phyloP scores from a whole-genome alignment of 2,113 vertebrate species.

The Pterocles gutturalis region DNA sequence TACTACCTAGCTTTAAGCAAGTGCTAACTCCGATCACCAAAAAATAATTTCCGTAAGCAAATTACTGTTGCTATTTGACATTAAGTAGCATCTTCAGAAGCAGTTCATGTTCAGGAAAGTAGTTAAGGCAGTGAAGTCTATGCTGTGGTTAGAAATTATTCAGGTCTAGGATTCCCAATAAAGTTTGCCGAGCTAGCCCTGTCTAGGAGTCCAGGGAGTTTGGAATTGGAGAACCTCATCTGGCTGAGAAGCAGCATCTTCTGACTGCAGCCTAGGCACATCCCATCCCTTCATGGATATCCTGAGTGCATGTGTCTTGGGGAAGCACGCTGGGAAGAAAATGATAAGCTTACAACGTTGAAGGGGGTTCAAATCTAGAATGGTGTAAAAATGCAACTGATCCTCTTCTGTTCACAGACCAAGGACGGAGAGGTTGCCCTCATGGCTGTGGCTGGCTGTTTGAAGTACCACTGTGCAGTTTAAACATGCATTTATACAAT shows the following conservation, averaged over 20 bases:
- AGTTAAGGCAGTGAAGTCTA: neutral
- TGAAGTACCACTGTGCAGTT: neutral
- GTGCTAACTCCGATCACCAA: neutral
- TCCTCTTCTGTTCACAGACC: neutral
- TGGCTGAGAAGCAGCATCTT: neutral
- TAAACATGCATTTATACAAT: neutral
- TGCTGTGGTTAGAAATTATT: neutral
- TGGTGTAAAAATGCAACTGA: neutral
- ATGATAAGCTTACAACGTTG: neutral
- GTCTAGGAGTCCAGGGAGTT: neutral
- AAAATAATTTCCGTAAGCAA: neutral
- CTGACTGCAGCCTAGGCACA: neutral
- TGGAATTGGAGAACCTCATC: neutral
- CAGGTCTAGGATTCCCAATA: neutral
- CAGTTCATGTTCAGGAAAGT: neutral
- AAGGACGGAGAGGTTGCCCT: neutral
- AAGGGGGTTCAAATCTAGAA: neutral
- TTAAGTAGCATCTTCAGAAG: neutral
- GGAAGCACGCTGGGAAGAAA: neutral
- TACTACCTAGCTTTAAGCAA: neutral
- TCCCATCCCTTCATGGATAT: neutral
- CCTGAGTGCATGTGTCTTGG: neutral
- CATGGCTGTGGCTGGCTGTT: neutral
- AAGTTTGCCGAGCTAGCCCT: neutral
- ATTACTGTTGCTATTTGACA: neutral